Evolutionary conservation across 1,140 invertebrate species (phyloP).

Genomic region (Heliconius eleuchia): DNA sequence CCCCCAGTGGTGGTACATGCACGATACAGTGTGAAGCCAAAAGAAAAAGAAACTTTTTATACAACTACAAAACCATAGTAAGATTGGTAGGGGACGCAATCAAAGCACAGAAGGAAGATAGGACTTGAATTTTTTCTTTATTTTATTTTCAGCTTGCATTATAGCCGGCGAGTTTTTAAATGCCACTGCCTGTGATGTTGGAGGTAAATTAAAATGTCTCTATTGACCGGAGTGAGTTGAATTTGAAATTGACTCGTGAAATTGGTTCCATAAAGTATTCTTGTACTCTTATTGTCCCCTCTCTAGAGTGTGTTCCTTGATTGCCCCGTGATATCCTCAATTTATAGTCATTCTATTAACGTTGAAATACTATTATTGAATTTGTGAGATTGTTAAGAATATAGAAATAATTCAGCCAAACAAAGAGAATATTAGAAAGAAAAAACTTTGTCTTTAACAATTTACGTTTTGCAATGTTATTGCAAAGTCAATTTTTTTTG

Average conservation of each 20-base stretch:
- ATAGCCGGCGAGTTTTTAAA: conserved; percentile 59
- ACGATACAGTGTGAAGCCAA: too few relatives aligned
- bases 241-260: conserved; percentile 40
- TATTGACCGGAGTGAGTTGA: conserved; percentile 42
- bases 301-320: background rate
- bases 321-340: background rate
- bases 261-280: conserved; percentile 38
- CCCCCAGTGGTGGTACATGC: too few relatives aligned
- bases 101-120: conserved; percentile 68
- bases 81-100: conserved; percentile 64
- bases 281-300: conserved; percentile 20
- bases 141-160: conserved; percentile 56
- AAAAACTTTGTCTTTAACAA: too few relatives aligned
- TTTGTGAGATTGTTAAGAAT: background rate
- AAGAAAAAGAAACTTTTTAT: conserved; percentile 55
- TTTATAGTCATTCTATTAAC: conserved; percentile 1
- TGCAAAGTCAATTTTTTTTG: too few relatives aligned
- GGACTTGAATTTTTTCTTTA: conserved; percentile 57
- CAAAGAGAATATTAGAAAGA: too few relatives aligned
- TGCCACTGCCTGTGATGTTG: conserved; percentile 47
- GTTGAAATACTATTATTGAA: background rate
- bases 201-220: conserved; percentile 50
- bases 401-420: background rate
- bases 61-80: conserved; percentile 66
- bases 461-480: too few relatives aligned